Base-by-base conservation (phyloP, 2,797 vertebrate genomes). In the Pipistrellus kuhlii region DNA sequence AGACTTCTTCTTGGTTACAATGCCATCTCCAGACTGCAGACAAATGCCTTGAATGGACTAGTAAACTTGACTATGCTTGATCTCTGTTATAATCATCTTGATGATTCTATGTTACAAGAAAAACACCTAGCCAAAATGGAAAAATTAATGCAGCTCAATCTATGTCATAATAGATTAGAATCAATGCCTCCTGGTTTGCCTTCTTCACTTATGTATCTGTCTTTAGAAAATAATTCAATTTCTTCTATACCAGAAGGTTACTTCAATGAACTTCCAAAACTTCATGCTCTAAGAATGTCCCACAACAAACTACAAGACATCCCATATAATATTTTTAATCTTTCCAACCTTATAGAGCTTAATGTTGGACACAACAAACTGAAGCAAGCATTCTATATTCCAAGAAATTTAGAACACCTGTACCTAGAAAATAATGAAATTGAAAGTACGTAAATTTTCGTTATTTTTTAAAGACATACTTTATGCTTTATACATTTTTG, bases 221-320 rank as follows among this genome's bases (percentile, higher is more conserved):
- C 98, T n/a, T 97, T 99, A 51, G 98, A 99, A 97, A 98, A 99
- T 89, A 99, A 99, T 91, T 98, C 98, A 0, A 98, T 99, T 97
- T 98, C 98, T 93, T 97, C 98, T 62, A 98, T 99, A 94, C 98
- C 98, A 86, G 97, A 98, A 92, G 98, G 98, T 84, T 99, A 98
- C 87, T 99, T 99, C 90, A 93, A 95, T 12, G 97, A 97, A 77
- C 98, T 98, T 88, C 97, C 98, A 90, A 98, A 98, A 71, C 98
- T 99, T 91, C 97, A 97, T 81, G 98, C 98, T 80, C 85, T 99
- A 91, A 97, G 98, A 94, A 92, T 98, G 96, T 98, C 98, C 76
- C 95, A 98, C 94, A 99, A 99, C 89, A 98, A 98, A 93, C 97
- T 99, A 32, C 97, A 98, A 95, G 96, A 98, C 4, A 94, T 99